Evolutionary conservation across 2,113 vertebrate species (phyloP).

Genomic region (Dascyllus trimaculatus): DNA sequence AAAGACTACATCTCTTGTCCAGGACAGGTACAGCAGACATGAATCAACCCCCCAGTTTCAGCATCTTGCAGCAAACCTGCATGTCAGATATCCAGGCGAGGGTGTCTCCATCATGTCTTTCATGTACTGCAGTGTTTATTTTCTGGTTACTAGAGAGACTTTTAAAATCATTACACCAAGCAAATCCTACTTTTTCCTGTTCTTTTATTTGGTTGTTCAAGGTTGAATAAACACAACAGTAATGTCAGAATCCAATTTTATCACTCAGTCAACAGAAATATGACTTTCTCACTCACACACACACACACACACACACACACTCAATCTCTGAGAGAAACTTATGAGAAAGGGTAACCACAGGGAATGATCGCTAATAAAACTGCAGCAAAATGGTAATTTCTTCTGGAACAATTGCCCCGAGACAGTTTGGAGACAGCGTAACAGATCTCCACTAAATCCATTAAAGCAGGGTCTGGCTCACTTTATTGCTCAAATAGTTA

Average conservation of each 20-base stretch:
- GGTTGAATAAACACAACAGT: slow-evolving; percentile 7
- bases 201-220: slow-evolving; percentile 5
- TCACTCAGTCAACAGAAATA: slow-evolving; percentile 6
- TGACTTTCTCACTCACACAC: neutral
- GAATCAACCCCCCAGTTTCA: too few species aligned
- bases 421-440: neutral
- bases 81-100: too few species aligned
- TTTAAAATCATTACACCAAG: neutral
- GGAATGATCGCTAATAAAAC: slow-evolving; percentile 32
- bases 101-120: too few species aligned
- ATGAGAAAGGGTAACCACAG: neutral
- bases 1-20: too few species aligned
- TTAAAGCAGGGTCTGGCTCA: neutral
- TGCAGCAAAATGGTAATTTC: slow-evolving; percentile 45
- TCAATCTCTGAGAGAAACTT: neutral
- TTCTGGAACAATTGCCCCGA: slow-evolving; percentile 1
- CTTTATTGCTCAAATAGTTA: neutral
- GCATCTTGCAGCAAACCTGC: too few species aligned
- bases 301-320: neutral
- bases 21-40: too few species aligned
- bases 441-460: neutral
- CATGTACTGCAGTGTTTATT: too few species aligned
- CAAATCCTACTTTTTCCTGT: neutral
- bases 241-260: slow-evolving; percentile 33
- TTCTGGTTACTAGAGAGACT: too few species aligned